Evolutionary conservation across 2,888 invertebrate species (phyloP).

Genomic region (Chrysolina americana): DNA sequence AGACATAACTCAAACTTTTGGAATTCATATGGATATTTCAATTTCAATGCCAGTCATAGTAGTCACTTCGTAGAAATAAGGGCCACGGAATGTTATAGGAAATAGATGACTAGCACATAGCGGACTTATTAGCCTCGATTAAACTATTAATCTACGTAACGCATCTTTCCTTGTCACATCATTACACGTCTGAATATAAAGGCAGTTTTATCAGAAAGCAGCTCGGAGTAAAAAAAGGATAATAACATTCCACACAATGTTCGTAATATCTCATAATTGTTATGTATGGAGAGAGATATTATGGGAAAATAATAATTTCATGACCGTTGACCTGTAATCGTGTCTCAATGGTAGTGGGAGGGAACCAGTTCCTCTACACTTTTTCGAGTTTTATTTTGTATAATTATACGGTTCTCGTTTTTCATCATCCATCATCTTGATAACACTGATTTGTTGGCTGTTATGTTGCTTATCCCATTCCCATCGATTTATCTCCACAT

Average conservation of each 20-base stretch:
- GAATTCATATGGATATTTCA: not conserved
- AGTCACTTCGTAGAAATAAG: not conserved
- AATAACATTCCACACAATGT: conserved; percentile 60
- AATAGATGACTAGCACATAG: conserved; percentile 36
- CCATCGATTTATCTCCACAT: conserved; percentile 62
- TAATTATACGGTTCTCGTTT: conserved; percentile 68
- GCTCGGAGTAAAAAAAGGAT: conserved; percentile 49
- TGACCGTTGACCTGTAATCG: conserved; percentile 67
- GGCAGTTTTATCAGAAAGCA: conserved; percentile 46
- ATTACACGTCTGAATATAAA: conserved; percentile 37
- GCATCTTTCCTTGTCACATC: conserved; percentile 44
- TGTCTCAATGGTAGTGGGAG: conserved; percentile 66
- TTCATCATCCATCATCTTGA: conserved; percentile 69
- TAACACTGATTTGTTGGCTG: conserved; percentile 63
- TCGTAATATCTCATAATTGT: conserved; percentile 61
- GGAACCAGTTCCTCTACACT: conserved; percentile 62
- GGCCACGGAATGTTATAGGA: not conserved
- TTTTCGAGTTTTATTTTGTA: conserved; percentile 59
- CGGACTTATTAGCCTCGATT: conserved; percentile 38
- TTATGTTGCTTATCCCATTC: conserved; percentile 63
- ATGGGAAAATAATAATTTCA: conserved; percentile 67
- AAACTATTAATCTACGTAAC: conserved; percentile 45
- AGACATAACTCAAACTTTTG: not conserved
- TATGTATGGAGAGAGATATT: conserved; percentile 60
- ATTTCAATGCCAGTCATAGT: not conserved